Evolutionary conservation across 1,140 invertebrate species (phyloP).

Genomic region (Dolichoris vasculosae): DNA sequence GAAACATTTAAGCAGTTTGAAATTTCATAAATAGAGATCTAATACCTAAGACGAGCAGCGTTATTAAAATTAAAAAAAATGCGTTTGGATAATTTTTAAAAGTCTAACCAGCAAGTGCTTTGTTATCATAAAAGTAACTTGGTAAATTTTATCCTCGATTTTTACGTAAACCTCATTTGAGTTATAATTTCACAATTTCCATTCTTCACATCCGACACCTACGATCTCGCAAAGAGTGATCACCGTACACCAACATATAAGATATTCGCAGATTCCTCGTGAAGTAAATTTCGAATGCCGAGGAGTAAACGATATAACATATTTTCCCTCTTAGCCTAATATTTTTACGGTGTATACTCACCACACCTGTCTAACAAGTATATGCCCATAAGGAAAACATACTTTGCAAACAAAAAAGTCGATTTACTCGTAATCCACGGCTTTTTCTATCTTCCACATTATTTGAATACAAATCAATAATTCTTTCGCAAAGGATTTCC

Average conservation of each 20-base stretch:
- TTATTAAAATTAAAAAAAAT: background rate
- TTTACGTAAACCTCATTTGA: background rate
- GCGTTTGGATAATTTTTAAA: background rate
- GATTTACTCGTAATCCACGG: background rate
- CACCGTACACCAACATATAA: constrained; percentile 39
- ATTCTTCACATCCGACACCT: background rate
- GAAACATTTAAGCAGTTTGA: background rate
- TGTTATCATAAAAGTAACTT: background rate
- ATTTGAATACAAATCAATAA: background rate
- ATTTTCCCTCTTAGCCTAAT: background rate
- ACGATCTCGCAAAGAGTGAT: background rate
- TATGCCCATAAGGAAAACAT: background rate
- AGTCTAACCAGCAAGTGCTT: background rate
- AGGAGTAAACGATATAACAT: background rate
- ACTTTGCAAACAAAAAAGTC: constrained; percentile 35
- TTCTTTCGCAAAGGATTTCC: background rate
- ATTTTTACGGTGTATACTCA: background rate
- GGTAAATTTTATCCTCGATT: constrained; percentile 21
- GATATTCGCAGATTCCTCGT: constrained; percentile 31
- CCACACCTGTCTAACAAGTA: background rate
- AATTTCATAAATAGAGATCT: background rate
- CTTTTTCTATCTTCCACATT: background rate
- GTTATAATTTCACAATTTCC: constrained; percentile 41
- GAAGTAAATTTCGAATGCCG: constrained; percentile 24
- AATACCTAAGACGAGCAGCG: background rate